phyloP scores from a whole-genome alignment of 2,797 vertebrate genomes.

The Acipenser transmontanus region DNA sequence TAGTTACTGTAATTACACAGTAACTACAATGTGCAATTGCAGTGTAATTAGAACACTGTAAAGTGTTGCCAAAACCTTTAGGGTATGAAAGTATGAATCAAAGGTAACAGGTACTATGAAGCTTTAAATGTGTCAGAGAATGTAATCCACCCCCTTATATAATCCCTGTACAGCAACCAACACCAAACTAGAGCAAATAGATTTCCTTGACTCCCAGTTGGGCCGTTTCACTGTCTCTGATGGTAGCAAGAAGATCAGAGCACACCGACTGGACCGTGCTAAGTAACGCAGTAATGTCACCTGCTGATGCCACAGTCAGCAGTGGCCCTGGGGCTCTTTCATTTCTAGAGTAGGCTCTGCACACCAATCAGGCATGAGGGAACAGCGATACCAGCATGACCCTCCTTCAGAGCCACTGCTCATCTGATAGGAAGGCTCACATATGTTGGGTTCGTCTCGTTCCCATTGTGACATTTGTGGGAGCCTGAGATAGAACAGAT shows the following conservation, averaged over 20 bases:
- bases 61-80: too few species aligned
- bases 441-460: conserved; percentile 41
- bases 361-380: conserved; percentile 24
- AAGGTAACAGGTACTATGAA: too few species aligned
- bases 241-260: conserved; percentile 14
- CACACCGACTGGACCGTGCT: conserved; percentile 24
- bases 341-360: conserved; percentile 17
- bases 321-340: conserved; percentile 18
- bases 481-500: conserved; percentile 43
- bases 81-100: too few species aligned
- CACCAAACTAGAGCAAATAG: too few species aligned
- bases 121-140: too few species aligned
- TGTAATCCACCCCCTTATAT: too few species aligned
- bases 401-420: conserved; percentile 22
- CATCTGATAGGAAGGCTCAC: conserved; percentile 38
- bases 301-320: conserved; percentile 42
- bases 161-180: too few species aligned
- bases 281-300: conserved; percentile 51
- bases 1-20: too few species aligned
- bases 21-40: too few species aligned
- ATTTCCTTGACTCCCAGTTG: too few species aligned
- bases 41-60: too few species aligned
- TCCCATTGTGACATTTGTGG: conserved; percentile 47
- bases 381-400: conserved; percentile 22
- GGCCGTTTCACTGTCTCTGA: too few species aligned